Evolutionary conservation across 2,113 vertebrate species (phyloP).

Genomic region (Halcyon malimbica): DNA sequence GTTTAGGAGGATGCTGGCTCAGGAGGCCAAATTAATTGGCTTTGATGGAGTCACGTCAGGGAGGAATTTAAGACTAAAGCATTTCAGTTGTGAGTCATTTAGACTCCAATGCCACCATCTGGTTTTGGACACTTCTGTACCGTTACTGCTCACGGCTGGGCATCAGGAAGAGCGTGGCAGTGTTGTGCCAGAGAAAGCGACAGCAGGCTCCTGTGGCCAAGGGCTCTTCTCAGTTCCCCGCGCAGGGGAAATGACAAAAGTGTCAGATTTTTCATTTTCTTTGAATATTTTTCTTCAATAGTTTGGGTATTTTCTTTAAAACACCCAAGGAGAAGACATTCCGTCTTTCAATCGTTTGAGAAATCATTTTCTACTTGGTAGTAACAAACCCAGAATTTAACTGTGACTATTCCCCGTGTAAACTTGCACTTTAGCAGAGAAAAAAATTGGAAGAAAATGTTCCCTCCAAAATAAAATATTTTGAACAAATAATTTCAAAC

Average conservation of each 20-base stretch:
- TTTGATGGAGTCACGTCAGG: slow-evolving; percentile 28
- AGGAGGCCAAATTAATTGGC: background rate
- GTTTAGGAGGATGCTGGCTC: background rate
- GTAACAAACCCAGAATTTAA: background rate
- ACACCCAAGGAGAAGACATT: background rate
- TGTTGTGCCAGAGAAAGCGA: background rate
- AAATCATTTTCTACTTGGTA: background rate
- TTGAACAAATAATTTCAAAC: background rate
- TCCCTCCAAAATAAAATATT: background rate
- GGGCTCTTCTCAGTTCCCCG: rapidly evolving
- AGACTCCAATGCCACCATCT: slow-evolving; percentile 2
- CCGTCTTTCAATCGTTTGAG: background rate
- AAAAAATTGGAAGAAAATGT: background rate
- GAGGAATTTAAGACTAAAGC: slow-evolving; percentile 38
- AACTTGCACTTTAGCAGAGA: background rate
- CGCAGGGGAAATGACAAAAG: rapidly evolving
- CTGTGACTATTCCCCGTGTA: background rate
- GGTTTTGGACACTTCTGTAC: background rate
- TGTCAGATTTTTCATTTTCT: background rate
- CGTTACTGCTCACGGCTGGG: background rate
- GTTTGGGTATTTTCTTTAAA: background rate
- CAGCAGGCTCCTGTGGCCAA: background rate
- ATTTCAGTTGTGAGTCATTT: slow-evolving; percentile 6
- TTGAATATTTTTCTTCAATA: background rate
- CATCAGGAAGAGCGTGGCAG: background rate